phyloP scores from a whole-genome alignment of 2,888 invertebrate species.

The Lasius platythorax region DNA sequence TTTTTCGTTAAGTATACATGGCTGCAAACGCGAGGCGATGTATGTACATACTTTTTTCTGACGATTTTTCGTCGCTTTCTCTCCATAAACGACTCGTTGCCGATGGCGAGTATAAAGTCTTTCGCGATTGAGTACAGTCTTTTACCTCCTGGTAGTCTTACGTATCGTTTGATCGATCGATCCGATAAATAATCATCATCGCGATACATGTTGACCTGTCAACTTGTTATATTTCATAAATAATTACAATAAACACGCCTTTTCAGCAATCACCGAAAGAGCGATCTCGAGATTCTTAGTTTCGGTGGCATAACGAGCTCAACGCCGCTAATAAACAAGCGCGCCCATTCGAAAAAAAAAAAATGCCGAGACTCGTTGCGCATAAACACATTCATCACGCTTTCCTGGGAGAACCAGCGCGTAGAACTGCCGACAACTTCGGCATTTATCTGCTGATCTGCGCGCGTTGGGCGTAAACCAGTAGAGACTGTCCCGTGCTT shows the following conservation, averaged over 20 bases:
- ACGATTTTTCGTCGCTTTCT: constrained; percentile 32
- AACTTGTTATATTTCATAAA: not conserved
- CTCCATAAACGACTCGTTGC: constrained; percentile 32
- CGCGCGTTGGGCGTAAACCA: constrained; percentile 35
- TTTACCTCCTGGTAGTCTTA: not conserved
- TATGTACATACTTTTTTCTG: not conserved
- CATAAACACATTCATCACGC: constrained; percentile 48
- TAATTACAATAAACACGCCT: not conserved
- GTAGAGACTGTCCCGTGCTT: constrained; percentile 42
- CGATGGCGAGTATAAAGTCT: constrained; percentile 12
- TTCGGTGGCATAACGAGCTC: constrained; percentile 22
- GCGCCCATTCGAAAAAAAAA: not conserved
- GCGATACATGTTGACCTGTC: not conserved
- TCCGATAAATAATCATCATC: constrained; percentile 15
- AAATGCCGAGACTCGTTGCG: constrained; percentile 9
- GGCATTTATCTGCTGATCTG: constrained; percentile 42
- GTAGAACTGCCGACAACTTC: constrained; percentile 20
- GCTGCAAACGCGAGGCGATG: not conserved
- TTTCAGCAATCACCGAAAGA: not conserved
- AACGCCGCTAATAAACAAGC: constrained; percentile 33
- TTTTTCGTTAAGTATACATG: not conserved
- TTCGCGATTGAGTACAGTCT: not conserved
- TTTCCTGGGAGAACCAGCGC: constrained; percentile 42
- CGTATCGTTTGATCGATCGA: constrained; percentile 26
- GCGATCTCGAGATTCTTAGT: not conserved